Conservation (phyloP, 2,113 vertebrate genomes). For the Aix galericulata region DNA sequence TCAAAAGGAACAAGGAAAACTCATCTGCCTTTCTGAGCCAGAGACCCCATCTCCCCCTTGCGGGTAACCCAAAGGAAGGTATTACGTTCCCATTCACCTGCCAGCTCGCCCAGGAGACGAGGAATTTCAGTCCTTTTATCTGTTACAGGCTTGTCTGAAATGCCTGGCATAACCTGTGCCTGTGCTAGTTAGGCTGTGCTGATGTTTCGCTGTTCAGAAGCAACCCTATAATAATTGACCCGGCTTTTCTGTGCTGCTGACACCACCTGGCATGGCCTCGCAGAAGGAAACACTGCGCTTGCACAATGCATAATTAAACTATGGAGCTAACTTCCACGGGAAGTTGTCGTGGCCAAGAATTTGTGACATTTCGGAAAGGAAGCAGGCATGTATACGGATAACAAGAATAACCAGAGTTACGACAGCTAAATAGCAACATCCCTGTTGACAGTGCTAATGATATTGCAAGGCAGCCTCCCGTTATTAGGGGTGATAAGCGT, state of each 20-base stretch:
- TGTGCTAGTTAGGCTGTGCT: fast-evolving
- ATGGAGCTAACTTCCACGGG: not conserved
- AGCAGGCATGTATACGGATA: not conserved
- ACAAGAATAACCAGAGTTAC: constrained; percentile 5
- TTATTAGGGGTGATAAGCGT: not conserved
- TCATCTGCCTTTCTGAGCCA: not conserved
- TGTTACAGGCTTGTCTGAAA: not conserved
- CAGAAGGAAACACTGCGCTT: not conserved
- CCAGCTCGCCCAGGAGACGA: not conserved
- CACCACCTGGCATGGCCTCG: not conserved
- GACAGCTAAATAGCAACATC: constrained; percentile 33
- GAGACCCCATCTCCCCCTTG: not conserved
- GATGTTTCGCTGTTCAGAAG: not conserved
- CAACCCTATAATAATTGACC: fast-evolving
- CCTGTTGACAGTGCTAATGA: not conserved
- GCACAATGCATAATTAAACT: not conserved
- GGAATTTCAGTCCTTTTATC: not conserved
- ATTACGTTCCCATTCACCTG: not conserved
- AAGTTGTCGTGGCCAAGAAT: constrained; percentile 38
- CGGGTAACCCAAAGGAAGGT: not conserved
- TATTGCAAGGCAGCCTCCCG: not conserved
- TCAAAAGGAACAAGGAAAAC: not conserved
- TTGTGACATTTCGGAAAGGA: constrained; percentile 31
- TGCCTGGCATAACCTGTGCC: not conserved
- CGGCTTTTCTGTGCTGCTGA: not conserved